Percentiles rank a stretch among this genome's conserved stretches.
phyloP scores from a whole-genome alignment of 2,113 vertebrate species.

The Notothenia coriiceps region DNA sequence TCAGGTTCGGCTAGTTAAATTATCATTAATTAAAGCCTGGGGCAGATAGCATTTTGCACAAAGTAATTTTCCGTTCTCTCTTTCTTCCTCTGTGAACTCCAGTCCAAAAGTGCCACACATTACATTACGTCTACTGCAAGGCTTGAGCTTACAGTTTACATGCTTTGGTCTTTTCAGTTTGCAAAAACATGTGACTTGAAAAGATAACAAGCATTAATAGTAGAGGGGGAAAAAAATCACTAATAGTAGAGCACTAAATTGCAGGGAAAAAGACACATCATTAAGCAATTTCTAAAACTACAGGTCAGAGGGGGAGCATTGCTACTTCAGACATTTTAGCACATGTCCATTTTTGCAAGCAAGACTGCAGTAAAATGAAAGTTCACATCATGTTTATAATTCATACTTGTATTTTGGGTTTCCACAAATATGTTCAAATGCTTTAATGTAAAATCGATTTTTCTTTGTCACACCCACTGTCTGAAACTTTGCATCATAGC shows the following conservation, averaged over 20 bases:
- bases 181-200: neutral
- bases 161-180: neutral
- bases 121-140: neutral
- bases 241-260: neutral
- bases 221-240: neutral
- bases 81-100: neutral
- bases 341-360: neutral
- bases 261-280: neutral
- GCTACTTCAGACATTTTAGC: neutral
- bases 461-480: too few relatives aligned
- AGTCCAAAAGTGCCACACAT: neutral
- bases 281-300: neutral
- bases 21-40: slow-evolving; percentile 1
- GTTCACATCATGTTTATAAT: too few relatives aligned
- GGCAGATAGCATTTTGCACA: neutral
- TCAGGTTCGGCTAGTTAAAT: neutral
- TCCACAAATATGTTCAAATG: too few relatives aligned
- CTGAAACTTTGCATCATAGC: too few relatives aligned
- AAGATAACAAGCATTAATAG: neutral
- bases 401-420: too few relatives aligned
- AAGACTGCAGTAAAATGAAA: too few relatives aligned
- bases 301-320: neutral
- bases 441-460: too few relatives aligned
- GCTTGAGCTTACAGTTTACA: neutral
- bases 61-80: neutral